Evolutionary conservation across 1,140 invertebrate genomes (phyloP).

Genomic region (Magallana ariakensis): DNA sequence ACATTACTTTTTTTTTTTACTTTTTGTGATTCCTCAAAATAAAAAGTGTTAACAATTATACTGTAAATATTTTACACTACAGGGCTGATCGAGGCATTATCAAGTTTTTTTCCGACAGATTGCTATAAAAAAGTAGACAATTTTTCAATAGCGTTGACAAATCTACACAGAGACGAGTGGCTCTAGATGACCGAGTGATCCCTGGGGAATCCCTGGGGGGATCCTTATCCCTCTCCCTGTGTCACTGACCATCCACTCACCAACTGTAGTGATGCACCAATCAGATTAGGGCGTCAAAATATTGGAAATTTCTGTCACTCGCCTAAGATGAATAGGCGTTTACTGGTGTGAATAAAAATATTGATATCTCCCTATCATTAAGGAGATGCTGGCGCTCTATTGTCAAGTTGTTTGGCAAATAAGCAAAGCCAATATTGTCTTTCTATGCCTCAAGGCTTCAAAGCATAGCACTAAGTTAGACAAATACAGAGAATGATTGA

Average conservation of each 20-base stretch:
- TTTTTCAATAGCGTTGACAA: no score
- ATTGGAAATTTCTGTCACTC: conserved; percentile 31
- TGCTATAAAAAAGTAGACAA: no score
- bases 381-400: not conserved
- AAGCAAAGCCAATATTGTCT: conserved; percentile 7
- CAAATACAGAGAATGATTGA: not conserved
- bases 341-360: conserved; percentile 32
- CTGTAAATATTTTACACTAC: no score
- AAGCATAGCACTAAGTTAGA: not conserved
- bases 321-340: conserved; percentile 15
- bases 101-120: no score
- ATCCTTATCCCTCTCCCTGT: not conserved
- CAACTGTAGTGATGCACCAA: not conserved
- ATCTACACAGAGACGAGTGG: no score
- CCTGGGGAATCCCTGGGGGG: not conserved
- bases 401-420: conserved; percentile 6
- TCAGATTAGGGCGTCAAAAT: not conserved
- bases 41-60: no score
- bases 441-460: not conserved
- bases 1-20: no score
- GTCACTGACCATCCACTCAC: not conserved
- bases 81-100: no score
- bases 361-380: not conserved
- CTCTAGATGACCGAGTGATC: no score
- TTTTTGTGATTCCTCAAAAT: no score